Base-by-base conservation (phyloP, 2,113 vertebrate species). In the Chrysemys picta region DNA sequence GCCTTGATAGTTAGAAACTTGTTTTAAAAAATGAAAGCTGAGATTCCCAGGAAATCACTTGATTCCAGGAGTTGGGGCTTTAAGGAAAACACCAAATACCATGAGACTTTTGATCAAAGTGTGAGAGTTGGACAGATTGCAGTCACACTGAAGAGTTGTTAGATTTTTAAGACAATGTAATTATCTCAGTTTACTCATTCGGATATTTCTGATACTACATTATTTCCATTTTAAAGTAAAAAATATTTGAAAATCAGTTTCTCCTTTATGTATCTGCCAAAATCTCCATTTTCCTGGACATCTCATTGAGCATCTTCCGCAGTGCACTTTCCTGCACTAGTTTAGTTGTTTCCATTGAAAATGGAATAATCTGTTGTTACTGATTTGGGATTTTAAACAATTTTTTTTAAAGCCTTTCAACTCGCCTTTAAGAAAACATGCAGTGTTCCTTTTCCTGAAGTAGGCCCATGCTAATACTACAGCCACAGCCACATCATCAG, bases 401-500 rank as follows among this genome's bases (percentile, higher is more conserved):
- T 57, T 95, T 49, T 27, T 82, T 93, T 94, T 93, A 93, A 97
- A 96, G 82, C 90, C 90, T 97, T 96, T 91, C 2, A 1, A 88
- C 85, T 96, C 96, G 94, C 97, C 97, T 98, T 97, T 96, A 89
- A 94, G 87, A 85, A 93, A 85, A 83, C 1, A 0, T 75, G 19
- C 90, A 65, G 90, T 79, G 54, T 22, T 92, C 56, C 76, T 91
- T 69, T 95, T 92, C 95, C 93, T 86, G 78, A 95, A 97, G 96
- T 80, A 90, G 90, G 80, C 85, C 96, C 88, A 82, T 65, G 19
- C 97, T 97, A 98, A 98, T 98, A 95, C 97, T 92, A 69, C 78
- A 86, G 87, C 93, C 96, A 89, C 95, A 97, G 96, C 96, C 97
- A 94, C 93, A 96, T 97, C 97, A 94, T 97, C 96, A 95, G 97